Evolutionary conservation across 2,797 vertebrate genomes (phyloP), one percentile per base, ranked within the genome.

Genomic region (Danio aesculapii): DNA sequence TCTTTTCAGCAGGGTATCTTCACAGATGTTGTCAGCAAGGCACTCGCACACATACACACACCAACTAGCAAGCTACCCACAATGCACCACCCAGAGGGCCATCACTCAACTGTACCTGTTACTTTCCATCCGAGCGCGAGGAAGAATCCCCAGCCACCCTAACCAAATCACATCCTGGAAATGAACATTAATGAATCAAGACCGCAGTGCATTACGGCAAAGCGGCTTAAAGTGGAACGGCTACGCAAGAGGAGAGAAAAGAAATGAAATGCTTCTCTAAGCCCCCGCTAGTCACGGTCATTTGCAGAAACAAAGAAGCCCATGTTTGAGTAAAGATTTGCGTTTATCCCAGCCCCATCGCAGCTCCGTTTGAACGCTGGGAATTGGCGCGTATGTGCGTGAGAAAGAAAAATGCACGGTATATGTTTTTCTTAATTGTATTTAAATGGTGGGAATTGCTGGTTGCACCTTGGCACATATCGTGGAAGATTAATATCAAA

Each of bases 151-250:
- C 90, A 90, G 91, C 88, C 90, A 88, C 88, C 88, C 87, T 90
- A 86, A 88, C 89, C 90, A 91, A 92, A 92, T 91, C 88, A 88
- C 81, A 86, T 82, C 88, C 90, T 92, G 89, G 88, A 93, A 92
- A 91, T 91, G 84, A 92, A 92, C 83, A 81, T 88, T 84, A 67
- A 87, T 84, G 84, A 71, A 88, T 84, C 82, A 85, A 82, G 81
- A 79, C 75, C 72, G 61, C 81, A 84, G 84, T 84, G 81, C 72
- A 77, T 87, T 84, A 85, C 49, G 19, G 82, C 78, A 88, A 88
- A 88, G 86, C 72, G n/a, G 86, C 89, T 91, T 91, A 91, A 80
- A 84, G 84, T 68, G 63, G 82, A 85, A 83, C 75, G 82, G 75
- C 87, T 86, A 91, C 87, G 86, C 88, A 86, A 87, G 88, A 84